Base-by-base conservation (phyloP, 2,113 vertebrate genomes). In the Myodes glareolus region DNA sequence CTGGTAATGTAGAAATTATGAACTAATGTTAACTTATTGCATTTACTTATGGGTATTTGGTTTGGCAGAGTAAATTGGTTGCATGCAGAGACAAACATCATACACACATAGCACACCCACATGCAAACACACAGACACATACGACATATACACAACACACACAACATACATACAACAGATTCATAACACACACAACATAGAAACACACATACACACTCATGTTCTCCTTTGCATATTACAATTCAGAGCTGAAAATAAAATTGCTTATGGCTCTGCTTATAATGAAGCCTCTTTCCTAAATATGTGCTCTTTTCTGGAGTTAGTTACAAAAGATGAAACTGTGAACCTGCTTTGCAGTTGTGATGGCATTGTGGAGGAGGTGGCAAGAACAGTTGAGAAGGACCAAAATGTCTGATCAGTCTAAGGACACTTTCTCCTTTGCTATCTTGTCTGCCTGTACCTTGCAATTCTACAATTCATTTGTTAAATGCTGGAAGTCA, bases 11-110 rank as follows among this genome's bases (percentile, higher is more conserved):
- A 50, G 6, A 76, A 33, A 47, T 80, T 76, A 63, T 80, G 63
- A 78, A 88, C 14, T 72, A 91, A 85, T 85, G 14, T 92, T 77
- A 91, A 65, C 47, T 61, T 86, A 19, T 25, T 87, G 95, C 82
- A 3, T 47, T n/a, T 31, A 33, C 0, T 8, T 23, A 63, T 8
- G 13, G 1, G 52, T 86, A 23, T 68, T 77, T 23, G 65, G 31
- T 0, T 3, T 96, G 23, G 23, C 23, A 84, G 13, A 76, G 7
- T 94, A 19, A 90, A 78, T 39, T 58, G 1, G 0, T 72, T 95
- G 13, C 50, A 58, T 9, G 14, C 36, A 39, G 21, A 82, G 36
- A 82, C 36, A 58, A 12, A 58, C 9, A n/a, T 33, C 2, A 33
- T 5, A 31, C 6, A 29, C 10, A 76, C 1, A 73, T 2, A 61